phyloP scores from a whole-genome alignment of 2,113 vertebrate species.

The Nycticryphes semicollaris region DNA sequence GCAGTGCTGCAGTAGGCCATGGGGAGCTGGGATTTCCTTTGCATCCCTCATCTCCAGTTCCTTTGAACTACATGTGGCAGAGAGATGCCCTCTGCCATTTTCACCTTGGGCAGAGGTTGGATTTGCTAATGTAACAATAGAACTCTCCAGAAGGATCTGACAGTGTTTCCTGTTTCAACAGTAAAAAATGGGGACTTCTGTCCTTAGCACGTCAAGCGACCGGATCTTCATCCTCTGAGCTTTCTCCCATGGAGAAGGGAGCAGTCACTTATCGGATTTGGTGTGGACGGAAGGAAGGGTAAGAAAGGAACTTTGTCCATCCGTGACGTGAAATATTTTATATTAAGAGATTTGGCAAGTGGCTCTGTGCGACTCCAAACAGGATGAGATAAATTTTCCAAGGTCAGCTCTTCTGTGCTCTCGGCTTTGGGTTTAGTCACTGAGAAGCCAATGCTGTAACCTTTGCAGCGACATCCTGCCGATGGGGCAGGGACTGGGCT shows the following conservation, averaged over 20 bases:
- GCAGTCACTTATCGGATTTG: background rate
- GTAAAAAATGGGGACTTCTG: background rate
- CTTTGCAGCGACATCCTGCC: slow-evolving; percentile 30
- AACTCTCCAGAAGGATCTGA: slow-evolving; percentile 28
- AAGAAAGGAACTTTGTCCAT: slow-evolving; percentile 36
- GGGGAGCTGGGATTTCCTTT: background rate
- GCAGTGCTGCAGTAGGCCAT: background rate
- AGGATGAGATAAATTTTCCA: slow-evolving; percentile 37
- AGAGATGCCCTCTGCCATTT: slow-evolving; percentile 26
- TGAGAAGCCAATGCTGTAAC: background rate
- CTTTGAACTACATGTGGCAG: background rate
- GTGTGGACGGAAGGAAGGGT: slow-evolving; percentile 54
- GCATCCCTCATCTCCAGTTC: background rate
- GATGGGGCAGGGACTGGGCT: background rate
- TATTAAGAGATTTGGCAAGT: slow-evolving; percentile 7
- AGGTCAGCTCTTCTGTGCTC: background rate
- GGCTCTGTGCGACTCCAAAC: background rate
- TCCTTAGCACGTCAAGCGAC: background rate
- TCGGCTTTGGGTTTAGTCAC: background rate
- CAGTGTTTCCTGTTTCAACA: slow-evolving; percentile 34
- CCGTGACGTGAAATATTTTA: slow-evolving; percentile 27
- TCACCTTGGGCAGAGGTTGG: background rate
- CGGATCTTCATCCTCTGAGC: slow-evolving; percentile 42
- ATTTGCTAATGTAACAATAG: background rate
- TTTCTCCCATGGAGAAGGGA: background rate